phyloP scores from a whole-genome alignment of 2,113 vertebrate species.

The Noturus placidus region DNA sequence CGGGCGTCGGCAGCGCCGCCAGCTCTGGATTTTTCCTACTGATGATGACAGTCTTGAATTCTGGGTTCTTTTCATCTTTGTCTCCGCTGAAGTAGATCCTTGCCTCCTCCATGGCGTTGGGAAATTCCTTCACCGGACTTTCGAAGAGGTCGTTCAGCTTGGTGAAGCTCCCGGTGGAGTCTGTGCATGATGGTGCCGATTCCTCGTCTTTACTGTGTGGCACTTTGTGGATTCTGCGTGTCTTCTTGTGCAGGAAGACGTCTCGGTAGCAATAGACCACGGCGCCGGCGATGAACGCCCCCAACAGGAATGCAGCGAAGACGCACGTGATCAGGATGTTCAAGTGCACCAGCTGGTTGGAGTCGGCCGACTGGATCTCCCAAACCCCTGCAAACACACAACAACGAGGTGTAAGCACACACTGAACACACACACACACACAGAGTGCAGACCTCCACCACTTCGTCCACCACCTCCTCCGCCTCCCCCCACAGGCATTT shows the following conservation, averaged over 20 bases:
- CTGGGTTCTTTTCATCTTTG: conserved; percentile 81
- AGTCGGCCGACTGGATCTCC: conserved; percentile 91
- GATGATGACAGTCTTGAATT: conserved; percentile 87
- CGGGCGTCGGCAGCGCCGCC: conserved; percentile 91
- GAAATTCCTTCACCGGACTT: conserved; percentile 95
- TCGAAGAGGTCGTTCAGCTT: conserved; percentile 95
- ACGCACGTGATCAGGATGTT: conserved; percentile 98
- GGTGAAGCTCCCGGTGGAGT: conserved; percentile 92
- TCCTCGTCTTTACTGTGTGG: conserved; percentile 74
- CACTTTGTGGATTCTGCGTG: conserved; percentile 84
- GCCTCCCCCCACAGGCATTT: conserved; percentile 49
- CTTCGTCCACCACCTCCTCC: conserved; percentile 47
- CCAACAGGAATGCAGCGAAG: conserved; percentile 93
- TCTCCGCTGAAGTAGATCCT: conserved; percentile 91
- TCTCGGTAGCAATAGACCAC: conserved; percentile 96
- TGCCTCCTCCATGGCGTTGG: conserved; percentile 88
- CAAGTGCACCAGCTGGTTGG: conserved; percentile 98
- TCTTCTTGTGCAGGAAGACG: conserved; percentile 85
- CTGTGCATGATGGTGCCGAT: conserved; percentile 88
- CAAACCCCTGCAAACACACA: conserved; percentile 75
- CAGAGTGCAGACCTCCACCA: not conserved
- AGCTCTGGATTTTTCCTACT: conserved; percentile 89
- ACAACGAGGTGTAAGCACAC: not conserved
- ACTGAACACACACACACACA: not conserved
- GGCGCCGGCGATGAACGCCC: conserved; percentile 92